Evolutionary conservation across 2,113 vertebrate genomes (phyloP), one percentile per base, ranked within the genome.

Genomic region (Calidris pugnax): DNA sequence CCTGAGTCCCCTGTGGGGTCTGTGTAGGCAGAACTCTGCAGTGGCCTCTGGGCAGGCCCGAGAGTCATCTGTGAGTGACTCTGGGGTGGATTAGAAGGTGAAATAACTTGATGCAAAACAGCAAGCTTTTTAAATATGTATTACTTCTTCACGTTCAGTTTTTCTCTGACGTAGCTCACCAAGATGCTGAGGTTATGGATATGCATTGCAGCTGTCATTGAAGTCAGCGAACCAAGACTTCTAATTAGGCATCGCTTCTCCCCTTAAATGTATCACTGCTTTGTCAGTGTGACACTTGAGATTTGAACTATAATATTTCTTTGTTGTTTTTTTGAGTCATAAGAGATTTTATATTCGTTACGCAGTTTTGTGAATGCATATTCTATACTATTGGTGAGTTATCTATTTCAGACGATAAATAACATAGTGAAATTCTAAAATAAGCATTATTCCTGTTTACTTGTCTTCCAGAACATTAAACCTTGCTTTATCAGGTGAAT

Each of bases 1-100:
- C 64, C 41, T 0, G 1, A 14, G 39, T n/a, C 39, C 56, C 13
- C 37, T 2, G 1, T 67, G 83, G 59, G 15, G 27, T 66, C 59
- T 63, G 9, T 24, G 12, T 71, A 11, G 68, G 64, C 17, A 1
- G 35, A 67, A 63, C 43, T 78, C 37, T 3, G 4, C 37, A 48
- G 67, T 21, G 53, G 62, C 57, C 57, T 56, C 63, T 63, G 45
- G 30, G 30, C 75, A 69, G 80, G 63, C 55, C 63, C 14, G 0
- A 10, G 76, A 48, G 63, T 51, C 55, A 1, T 69, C 15, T 55
- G 33, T 71, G 16, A 48, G 64, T 57, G 66, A 19, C 48, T 30
- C 33, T 8, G 56, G 72, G 30, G 4, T 60, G 75, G 55, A 27
- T 63, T 39, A n/a, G 45, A 68, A 91, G 59, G 35, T 79, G 67